Base-by-base conservation (phyloP, 2,113 vertebrate species). In the Mesembrinibis cayennensis region DNA sequence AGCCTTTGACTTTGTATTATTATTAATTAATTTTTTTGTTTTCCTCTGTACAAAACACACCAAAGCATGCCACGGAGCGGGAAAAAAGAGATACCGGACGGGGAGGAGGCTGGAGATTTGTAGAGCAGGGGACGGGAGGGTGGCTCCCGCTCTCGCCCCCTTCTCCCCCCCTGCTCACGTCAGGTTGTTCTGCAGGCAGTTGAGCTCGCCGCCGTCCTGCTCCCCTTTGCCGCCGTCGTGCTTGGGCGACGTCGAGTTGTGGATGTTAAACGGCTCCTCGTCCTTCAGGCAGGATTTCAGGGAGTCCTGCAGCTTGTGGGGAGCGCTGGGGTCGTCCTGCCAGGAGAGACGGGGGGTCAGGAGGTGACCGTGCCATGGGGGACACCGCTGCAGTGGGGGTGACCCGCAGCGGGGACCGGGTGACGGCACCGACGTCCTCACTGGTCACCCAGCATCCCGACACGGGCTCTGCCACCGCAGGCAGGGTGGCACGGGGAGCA, bases 171-270 rank as follows among this genome's bases (percentile, higher is more conserved):
- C 73, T 52, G 8, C 92, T 98, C 98, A 99, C 97, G 99, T 99
- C 98, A 99, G 98, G 98, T 99, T 99, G 98, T 99, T 99, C 98
- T 99, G 99, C 93, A 99, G 98, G 88, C 99, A 99, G 98, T 99
- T 99, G 95, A 99, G 98, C 91, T 99, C 99, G 36, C 98, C 96
- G 87, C 97, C 98, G 34, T 98, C 99, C 91, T 98, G 98, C 96
- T 99, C 99, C 47, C 98, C 98, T 97, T 99, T 99, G 97, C 99
- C 98, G 79, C 98, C 98, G 70, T 99, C 99, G 7, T 99, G 99
- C 97, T 99, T 99, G 97, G 99, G 99, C 32, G 99, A 99, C 97
- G 99, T 98, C 44, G 99, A 99, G 98, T 99, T 99, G 98, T 99
- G 99, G 97, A 99, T 99, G 98, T 99, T 99, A 42, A 99, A 99